A percentile compares a stretch with the other conserved stretches of the same genome.
Evolutionary conservation across 2,113 vertebrate species (phyloP).

Genomic region (Pardalotus punctatus): DNA sequence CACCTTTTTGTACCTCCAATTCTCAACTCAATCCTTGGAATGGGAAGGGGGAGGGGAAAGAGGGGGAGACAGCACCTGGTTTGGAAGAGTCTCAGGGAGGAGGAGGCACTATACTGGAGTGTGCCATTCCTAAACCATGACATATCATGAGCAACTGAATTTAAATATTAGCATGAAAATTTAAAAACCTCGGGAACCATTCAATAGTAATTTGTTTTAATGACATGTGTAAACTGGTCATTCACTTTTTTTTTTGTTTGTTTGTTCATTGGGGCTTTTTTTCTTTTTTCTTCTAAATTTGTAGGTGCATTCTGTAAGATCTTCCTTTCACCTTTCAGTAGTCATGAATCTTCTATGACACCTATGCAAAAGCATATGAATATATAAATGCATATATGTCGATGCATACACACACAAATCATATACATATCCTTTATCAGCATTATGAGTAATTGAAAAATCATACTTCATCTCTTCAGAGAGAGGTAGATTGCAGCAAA

Average conservation of each 20-base stretch:
- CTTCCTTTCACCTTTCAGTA: background rate
- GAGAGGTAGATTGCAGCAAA: background rate
- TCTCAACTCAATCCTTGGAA: accelerated
- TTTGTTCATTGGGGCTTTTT: background rate
- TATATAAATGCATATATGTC: background rate
- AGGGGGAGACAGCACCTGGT: accelerated
- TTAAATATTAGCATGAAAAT: background rate
- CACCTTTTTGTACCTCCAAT: background rate
- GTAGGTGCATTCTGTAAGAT: background rate
- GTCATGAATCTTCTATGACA: background rate
- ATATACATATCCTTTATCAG: background rate
- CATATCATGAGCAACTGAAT: background rate
- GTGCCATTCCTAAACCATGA: accelerated
- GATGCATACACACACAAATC: background rate
- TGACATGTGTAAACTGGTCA: background rate
- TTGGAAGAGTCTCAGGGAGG: background rate
- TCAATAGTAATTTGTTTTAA: background rate
- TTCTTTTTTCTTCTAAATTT: background rate
- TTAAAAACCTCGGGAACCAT: background rate
- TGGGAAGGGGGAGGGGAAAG: accelerated
- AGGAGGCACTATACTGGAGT: background rate
- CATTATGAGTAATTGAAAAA: background rate
- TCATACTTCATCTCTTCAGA: background rate
- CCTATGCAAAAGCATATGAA: background rate
- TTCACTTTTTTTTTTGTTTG: background rate